Base-by-base conservation (phyloP, 2,888 invertebrate species). In the Nasonia oneida region DNA sequence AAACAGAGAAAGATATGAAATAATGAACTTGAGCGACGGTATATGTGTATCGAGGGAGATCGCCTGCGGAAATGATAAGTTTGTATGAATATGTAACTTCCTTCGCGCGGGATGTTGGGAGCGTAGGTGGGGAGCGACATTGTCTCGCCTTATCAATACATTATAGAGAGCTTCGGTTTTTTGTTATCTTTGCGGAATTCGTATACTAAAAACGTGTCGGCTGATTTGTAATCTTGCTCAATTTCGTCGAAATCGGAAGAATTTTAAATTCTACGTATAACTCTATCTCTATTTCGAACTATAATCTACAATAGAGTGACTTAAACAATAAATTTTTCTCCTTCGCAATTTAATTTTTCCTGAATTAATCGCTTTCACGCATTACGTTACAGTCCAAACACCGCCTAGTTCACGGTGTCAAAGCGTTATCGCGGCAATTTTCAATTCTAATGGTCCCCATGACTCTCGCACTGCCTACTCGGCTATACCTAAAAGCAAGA, bases 131-230 rank as follows among this genome's bases (percentile, higher is more conserved):
- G 23, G n/a, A 3, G 42, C 42, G 75, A 73, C 71, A 82, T 77
- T 77, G 81, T 84, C 73, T 73, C 33, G 73, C 8, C 37, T 71
- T 81, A 81, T 81, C 85, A 61, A 61, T 73, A n/a, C 77, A 8
- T 61, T 29, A 29, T 29, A 29, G 1, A 53, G 37, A 50, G 39
- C 15, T 61, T 50, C n/a, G 23, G n/a, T 73, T 42, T 33, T 1
- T 33, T 78, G 78, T 83, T 77, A 67, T 76, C 39, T 57, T 64
- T 5, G 4, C 4, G 18, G 6, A 78, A 76, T 37, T 18, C 39
- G 14, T 15, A 10, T 64, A 57, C 33, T 18, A n/a, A 18, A 15
- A 39, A n/a, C 18, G 33, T 2, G 6, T 10, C 47, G 67, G 57
- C 75, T 15, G 50, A n/a, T 39, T 23, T 37, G n/a, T 15, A 73